phyloP scores from a whole-genome alignment of 2,797 vertebrate species.

The Scolopax rusticola region DNA sequence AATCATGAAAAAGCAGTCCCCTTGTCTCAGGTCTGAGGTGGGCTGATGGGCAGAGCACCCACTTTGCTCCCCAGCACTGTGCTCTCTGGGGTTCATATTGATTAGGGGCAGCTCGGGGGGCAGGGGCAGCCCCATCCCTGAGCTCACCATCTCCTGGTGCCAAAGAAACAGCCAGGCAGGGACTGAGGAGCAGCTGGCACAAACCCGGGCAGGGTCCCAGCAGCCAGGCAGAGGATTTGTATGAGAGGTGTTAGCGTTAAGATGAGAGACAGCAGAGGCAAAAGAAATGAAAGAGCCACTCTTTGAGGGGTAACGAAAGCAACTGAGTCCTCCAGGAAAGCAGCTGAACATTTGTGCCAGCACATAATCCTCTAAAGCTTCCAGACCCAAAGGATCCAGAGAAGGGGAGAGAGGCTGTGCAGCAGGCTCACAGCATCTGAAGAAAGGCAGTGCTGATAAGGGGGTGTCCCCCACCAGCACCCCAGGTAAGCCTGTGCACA shows the following conservation, averaged over 20 bases:
- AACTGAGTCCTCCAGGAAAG: neutral
- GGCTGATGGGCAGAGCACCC: neutral
- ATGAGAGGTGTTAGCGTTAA: neutral
- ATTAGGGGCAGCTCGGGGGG: neutral
- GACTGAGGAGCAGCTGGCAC: rapidly evolving
- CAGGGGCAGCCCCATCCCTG: neutral
- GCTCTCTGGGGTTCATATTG: neutral
- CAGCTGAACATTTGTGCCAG: neutral
- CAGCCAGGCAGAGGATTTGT: rapidly evolving
- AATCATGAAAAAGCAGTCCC: neutral
- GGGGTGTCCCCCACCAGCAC: rapidly evolving
- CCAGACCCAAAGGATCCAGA: neutral
- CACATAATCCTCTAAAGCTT: neutral
- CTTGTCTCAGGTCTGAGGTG: neutral
- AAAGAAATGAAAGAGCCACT: neutral
- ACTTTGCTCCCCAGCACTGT: rapidly evolving
- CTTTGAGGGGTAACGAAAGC: neutral
- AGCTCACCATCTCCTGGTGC: neutral
- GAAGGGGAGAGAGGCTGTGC: neutral
- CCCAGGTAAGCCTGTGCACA: neutral
- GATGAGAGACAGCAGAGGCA: neutral
- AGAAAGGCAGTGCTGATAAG: neutral
- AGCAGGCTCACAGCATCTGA: neutral
- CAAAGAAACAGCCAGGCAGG: neutral
- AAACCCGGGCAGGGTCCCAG: neutral